Conservation (phyloP, 2,113 vertebrate genomes). For the Pachyramphus minor region DNA sequence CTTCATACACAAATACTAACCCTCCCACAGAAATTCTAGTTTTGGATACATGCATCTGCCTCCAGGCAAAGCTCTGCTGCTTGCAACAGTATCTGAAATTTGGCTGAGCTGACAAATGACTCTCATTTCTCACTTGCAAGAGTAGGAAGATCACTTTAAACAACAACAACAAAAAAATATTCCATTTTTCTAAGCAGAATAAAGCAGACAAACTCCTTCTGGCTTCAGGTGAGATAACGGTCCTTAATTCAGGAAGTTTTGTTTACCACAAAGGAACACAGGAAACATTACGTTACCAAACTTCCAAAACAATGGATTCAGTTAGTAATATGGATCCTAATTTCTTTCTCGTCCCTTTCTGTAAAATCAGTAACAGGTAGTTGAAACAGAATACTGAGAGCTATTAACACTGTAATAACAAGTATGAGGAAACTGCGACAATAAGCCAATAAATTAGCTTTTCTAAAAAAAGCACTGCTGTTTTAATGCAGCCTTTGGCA, state of each 20-base stretch:
- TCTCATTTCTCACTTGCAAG: slow-evolving; percentile 32
- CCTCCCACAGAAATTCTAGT: slow-evolving; percentile 47
- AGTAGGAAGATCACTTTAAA: neutral
- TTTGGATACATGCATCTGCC: slow-evolving; percentile 24
- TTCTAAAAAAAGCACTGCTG: slow-evolving; percentile 14
- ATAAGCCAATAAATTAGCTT: neutral
- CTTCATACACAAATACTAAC: slow-evolving; percentile 41
- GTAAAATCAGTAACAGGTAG: neutral
- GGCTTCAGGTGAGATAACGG: slow-evolving; percentile 44
- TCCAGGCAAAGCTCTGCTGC: slow-evolving; percentile 37
- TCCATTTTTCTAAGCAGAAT: neutral
- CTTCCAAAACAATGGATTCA: slow-evolving; percentile 23
- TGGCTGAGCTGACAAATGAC: slow-evolving; percentile 44
- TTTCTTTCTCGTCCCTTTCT: neutral
- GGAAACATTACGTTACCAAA: neutral
- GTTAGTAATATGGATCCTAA: neutral
- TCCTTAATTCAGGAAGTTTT: neutral
- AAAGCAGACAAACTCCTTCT: neutral
- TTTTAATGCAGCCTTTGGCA: slow-evolving; percentile 8
- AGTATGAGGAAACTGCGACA: neutral
- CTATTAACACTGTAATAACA: neutral
- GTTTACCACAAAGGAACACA: neutral
- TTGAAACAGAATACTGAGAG: neutral
- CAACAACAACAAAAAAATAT: neutral
- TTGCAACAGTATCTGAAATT: slow-evolving; percentile 26